Evolutionary conservation across 2,113 vertebrate species (phyloP).

Genomic region (Oreocharis arfaki): DNA sequence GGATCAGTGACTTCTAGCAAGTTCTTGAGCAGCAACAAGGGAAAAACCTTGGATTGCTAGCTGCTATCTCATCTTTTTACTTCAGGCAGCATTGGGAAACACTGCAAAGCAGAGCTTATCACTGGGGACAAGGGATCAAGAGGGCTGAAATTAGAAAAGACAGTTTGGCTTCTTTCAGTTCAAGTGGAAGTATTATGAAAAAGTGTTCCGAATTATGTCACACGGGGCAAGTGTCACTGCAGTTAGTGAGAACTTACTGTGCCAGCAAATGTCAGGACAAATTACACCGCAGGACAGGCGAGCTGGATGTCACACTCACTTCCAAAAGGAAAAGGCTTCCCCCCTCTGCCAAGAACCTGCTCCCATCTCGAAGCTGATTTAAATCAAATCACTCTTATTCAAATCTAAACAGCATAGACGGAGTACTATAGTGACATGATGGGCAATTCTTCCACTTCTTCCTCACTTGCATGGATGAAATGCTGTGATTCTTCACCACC

Average conservation of each 20-base stretch:
- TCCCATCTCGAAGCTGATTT: neutral
- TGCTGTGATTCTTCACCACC: neutral
- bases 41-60: neutral
- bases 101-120: neutral
- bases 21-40: neutral
- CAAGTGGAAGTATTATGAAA: constrained; percentile 15
- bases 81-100: neutral
- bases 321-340: neutral
- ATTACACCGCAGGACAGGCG: neutral
- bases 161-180: constrained; percentile 11
- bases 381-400: neutral
- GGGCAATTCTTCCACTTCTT: neutral
- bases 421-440: neutral
- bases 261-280: constrained; percentile 1
- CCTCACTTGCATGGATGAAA: neutral
- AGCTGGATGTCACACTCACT: neutral
- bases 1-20: neutral
- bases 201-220: neutral
- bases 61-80: neutral
- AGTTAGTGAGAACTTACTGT: neutral
- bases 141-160: constrained; percentile 32
- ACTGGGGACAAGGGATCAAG: neutral
- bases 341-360: neutral
- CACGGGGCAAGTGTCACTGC: neutral
- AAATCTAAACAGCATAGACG: neutral